Base-by-base conservation (phyloP, 2,113 vertebrate genomes). In the Labrus mixtus region DNA sequence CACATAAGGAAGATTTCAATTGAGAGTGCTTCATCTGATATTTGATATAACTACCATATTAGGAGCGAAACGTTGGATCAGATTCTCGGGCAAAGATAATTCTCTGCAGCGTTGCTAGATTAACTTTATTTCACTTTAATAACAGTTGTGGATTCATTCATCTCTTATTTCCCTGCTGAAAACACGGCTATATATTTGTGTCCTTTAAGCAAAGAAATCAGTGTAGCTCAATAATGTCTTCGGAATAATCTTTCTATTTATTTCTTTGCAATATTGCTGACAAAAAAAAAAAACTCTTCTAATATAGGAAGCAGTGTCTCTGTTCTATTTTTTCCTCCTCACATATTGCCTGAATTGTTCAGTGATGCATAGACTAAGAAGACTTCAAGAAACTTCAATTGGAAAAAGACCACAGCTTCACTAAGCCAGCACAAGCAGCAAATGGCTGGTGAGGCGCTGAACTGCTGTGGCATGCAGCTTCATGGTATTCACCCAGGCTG, bases 141-240 rank as follows among this genome's bases (percentile, higher is more conserved):
- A 84, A 89, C 62, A 56, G 71, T 66, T 61, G 61, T 66, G 60
- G 55, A 84, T 86, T 83, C 53, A 76, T 76, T 89, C 25, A n/a
- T 63, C 51, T 85, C 73, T 85, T 80, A 87, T 83, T 89, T 87
- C 78, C 78, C 73, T 29, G 50, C 25, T 82, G 70, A 79, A 76
- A 70, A 64, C 23, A 17, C 20, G 48, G 16, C 22, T 57, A 36
- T 63, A 95, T 73, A 95, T 95, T 77, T 96, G 96, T 86, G 96
- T 78, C 76, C 51, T 80, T 82, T 64, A 82, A 82, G 45, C 50
- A 79, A 80, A 73, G 29, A 69, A 71, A 70, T 63, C 55, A 43
- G 29, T 15, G 59, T 20, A 45, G 56, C 48, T 80, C 58, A 71
- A 48, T 67, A 76, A 77, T 41, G 53, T 13, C 41, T 22, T 2